These are phyloP conservation scores for Sarcoramphus papa DNA, from an alignment of 2,797 vertebrate species.

Conservation along the genomic window DNA sequence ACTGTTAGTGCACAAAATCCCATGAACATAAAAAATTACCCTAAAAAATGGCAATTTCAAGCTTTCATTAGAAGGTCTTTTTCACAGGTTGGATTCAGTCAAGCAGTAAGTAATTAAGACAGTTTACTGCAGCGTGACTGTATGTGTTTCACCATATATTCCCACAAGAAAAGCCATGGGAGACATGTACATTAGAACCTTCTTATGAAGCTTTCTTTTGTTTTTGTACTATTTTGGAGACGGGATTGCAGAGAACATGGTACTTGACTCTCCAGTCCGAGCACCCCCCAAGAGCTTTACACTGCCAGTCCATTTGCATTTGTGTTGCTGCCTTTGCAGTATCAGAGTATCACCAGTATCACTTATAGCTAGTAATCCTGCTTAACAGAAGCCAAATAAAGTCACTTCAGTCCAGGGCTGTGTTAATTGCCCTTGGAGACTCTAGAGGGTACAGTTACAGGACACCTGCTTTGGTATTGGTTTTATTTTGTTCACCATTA, in stretches of 20 bases:
- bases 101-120: conserved; percentile 17
- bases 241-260: background rate
- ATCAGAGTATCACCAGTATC: background rate
- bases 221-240: background rate
- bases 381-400: background rate
- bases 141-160: background rate
- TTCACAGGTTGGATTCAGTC: conserved; percentile 22
- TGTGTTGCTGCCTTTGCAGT: background rate
- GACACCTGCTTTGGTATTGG: background rate
- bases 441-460: background rate
- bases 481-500: background rate
- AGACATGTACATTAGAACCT: background rate
- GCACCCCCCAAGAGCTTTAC: background rate
- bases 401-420: background rate
- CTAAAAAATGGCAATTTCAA: conserved; percentile 42
- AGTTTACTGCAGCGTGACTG: background rate
- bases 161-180: background rate
- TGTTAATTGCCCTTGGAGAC: background rate
- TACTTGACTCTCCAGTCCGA: background rate
- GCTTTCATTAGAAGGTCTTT: conserved; percentile 1
- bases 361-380: background rate
- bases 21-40: conserved; percentile 20
- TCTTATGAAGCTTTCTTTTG: background rate
- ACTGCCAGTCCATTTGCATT: background rate
- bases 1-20: background rate